Percentiles rank a stretch among this genome's conserved stretches.
Evolutionary conservation across 2,797 vertebrate species (phyloP).

Genomic region (Morus bassanus): DNA sequence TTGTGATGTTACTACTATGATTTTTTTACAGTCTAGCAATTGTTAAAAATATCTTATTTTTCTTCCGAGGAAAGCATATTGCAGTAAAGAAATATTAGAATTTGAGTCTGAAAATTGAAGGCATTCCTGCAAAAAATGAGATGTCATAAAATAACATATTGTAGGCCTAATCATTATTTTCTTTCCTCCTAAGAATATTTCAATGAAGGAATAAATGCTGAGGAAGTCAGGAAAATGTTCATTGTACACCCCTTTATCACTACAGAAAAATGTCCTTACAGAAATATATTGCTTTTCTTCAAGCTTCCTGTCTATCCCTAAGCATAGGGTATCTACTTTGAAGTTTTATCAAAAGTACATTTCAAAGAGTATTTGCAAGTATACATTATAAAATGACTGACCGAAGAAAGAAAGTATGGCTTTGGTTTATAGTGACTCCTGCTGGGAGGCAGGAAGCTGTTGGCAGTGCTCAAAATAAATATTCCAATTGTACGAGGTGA

Average conservation of each 20-base stretch:
- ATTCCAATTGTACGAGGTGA: background rate
- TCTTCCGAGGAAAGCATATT: background rate
- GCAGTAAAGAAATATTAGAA: background rate
- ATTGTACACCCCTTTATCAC: background rate
- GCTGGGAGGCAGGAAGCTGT: background rate
- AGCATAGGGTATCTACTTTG: background rate
- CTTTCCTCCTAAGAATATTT: background rate
- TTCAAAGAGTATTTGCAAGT: constrained; percentile 24
- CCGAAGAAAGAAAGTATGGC: background rate
- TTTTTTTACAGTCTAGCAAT: background rate
- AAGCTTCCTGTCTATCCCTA: background rate
- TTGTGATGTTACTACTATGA: background rate
- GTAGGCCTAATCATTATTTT: background rate
- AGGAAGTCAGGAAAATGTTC: background rate
- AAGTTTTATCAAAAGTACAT: constrained; percentile 4
- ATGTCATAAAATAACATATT: background rate
- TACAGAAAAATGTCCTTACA: background rate
- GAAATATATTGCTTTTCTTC: background rate
- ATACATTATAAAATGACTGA: background rate
- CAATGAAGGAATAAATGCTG: background rate
- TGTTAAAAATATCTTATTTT: background rate
- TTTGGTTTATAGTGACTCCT: background rate
- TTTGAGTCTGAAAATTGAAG: background rate
- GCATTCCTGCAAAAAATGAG: background rate
- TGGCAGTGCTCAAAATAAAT: background rate